A percentile compares a stretch with the other conserved stretches of the same genome.
phyloP scores from a whole-genome alignment of 2,888 invertebrate species.

The Drosophila nigricruria region DNA sequence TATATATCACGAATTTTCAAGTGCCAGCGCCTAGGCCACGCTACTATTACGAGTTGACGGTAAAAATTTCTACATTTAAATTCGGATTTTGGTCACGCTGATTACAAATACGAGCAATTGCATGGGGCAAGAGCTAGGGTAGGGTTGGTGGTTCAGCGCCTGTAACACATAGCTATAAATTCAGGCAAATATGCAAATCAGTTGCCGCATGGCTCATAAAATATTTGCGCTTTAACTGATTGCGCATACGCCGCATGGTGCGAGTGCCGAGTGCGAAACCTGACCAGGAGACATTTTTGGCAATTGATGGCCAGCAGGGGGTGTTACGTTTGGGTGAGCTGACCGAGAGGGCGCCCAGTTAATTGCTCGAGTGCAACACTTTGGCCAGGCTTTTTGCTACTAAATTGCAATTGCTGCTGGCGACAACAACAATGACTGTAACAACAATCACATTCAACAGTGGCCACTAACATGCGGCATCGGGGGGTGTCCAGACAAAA shows the following conservation, averaged over 20 bases:
- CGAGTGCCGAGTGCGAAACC: conserved; percentile 44
- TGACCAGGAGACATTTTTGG: conserved; percentile 57
- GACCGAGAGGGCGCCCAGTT: conserved; percentile 39
- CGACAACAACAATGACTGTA: conserved; percentile 50
- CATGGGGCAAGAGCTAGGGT: neutral
- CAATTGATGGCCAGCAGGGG: conserved; percentile 28
- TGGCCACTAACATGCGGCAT: conserved; percentile 63
- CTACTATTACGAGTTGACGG: conserved; percentile 15
- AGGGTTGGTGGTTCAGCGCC: neutral
- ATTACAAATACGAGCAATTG: conserved; percentile 50
- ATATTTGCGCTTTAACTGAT: conserved; percentile 73
- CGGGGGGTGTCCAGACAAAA: conserved; percentile 29
- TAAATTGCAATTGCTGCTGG: conserved; percentile 73
- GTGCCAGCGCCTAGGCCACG: neutral
- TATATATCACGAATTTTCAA: neutral
- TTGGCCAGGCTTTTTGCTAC: conserved; percentile 65
- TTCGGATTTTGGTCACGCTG: conserved; percentile 58
- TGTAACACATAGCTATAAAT: conserved; percentile 49
- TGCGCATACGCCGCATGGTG: conserved; percentile 64
- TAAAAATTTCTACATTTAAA: conserved; percentile 43
- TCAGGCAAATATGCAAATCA: conserved; percentile 69
- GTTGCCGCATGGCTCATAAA: conserved; percentile 72
- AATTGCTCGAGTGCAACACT: conserved; percentile 71
- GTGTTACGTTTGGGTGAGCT: neutral
- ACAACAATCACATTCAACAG: conserved; percentile 58